Base-by-base conservation (phyloP, 2,113 vertebrate genomes). In the Agapornis roseicollis region DNA sequence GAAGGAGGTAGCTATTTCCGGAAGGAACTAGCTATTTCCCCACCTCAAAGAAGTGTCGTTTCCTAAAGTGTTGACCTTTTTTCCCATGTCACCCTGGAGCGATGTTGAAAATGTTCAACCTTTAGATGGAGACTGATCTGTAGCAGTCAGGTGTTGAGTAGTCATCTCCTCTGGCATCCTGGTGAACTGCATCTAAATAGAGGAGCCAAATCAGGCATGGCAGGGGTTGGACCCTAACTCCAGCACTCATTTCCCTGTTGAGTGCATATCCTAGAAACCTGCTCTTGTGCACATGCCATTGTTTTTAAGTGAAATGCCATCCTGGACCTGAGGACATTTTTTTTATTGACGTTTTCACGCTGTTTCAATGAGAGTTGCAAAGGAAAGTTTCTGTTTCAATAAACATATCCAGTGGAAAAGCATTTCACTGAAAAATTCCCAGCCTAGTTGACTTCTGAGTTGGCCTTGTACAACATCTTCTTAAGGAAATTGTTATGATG, bases 351-450 rank as follows among this genome's bases (percentile, higher is more conserved):
- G 52, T 80, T 94, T 61, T 65, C n/a, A 80, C 79, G 85, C 37
- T 19, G 13, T 77, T 93, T 87, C 79, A 92, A 39, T 92, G 69
- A 83, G 93, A 94, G 92, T 84, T 13, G 24, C 31, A 8, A 83
- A 82, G 19, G 74, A 53, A 70, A 88, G 76, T 93, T 95, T 93
- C 71, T 1, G 5, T 94, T 93, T 92, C 83, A 77, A 29, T 14
- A 50, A 70, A 33, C 27, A 63, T 83, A 10, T 84, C 50, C 39
- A 55, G 60, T 94, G 80, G 96, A 92, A 96, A 87, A 90, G 80
- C 44, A 61, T 88, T 88, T 79, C 47, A 52, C 65, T 92, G 61
- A 88, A 88, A 94, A 92, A 84, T 86, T 95, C 86, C 72, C 83
- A 90, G 33, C 60, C 14, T 23, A 27, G 24, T 93, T 46, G 61